These are phyloP conservation scores for Poeciliopsis occidentalis DNA, from an alignment of 2,113 vertebrate species.

Conservation along the genomic window DNA sequence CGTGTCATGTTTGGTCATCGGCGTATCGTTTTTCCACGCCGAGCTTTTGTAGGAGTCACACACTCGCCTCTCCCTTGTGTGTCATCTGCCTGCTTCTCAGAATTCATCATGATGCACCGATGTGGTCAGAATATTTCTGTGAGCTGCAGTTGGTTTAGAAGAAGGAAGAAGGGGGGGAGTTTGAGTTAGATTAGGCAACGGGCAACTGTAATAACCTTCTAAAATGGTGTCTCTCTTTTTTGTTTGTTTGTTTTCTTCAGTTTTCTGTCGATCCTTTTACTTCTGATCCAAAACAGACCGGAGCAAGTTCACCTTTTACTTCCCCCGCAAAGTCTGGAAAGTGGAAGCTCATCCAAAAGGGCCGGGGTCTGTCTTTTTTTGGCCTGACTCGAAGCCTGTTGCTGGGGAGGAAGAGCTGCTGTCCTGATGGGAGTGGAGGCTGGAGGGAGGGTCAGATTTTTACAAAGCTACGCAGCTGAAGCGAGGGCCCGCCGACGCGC, in stretches of 20 bases:
- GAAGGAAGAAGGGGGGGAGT: background rate
- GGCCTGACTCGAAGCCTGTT: conserved; percentile 81
- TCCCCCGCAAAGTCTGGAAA: conserved; percentile 35
- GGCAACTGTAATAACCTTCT: conserved; percentile 2
- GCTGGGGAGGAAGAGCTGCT: conserved; percentile 67
- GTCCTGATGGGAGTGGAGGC: conserved; percentile 64
- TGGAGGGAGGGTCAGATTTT: conserved; percentile 73
- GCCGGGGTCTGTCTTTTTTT: conserved; percentile 77
- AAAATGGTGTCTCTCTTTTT: background rate
- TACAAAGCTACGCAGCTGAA: conserved; percentile 81
- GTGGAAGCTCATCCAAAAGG: conserved; percentile 54
- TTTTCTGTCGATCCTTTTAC: background rate
- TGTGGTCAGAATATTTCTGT: conserved; percentile 34
- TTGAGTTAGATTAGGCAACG: conserved; percentile 18
- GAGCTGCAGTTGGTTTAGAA: conserved; percentile 10
- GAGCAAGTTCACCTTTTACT: conserved; percentile 61
- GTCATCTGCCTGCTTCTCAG: conserved; percentile 69
- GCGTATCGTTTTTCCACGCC: conserved; percentile 49
- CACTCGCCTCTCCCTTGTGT: conserved; percentile 52
- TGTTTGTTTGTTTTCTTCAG: too few species aligned
- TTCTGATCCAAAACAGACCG: conserved; percentile 31
- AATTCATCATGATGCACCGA: conserved; percentile 47
- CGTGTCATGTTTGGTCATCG: conserved; percentile 40
- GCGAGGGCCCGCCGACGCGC: conserved; percentile 66
- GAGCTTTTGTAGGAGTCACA: conserved; percentile 56